Conservation (phyloP, 2,888 invertebrate genomes). For the Ferdinandea cuprea region DNA sequence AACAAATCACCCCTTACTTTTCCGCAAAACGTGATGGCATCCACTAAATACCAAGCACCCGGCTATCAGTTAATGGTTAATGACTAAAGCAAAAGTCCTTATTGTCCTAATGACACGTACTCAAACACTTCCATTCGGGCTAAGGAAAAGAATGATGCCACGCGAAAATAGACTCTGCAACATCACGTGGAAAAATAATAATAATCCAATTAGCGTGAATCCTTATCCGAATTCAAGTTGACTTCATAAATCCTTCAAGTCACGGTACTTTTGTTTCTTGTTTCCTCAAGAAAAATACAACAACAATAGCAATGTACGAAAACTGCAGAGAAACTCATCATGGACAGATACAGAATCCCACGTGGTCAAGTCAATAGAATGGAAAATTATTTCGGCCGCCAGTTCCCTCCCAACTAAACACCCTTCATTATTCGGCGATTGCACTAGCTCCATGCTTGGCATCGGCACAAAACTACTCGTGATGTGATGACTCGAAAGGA, state of each 20-base stretch:
- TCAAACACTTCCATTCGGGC: neutral
- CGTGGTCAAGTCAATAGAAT: slow-evolving; percentile 33
- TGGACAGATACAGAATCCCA: slow-evolving; percentile 18
- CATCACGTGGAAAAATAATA: slow-evolving; percentile 8
- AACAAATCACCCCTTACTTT: too few species aligned
- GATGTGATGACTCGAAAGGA: slow-evolving; percentile 11
- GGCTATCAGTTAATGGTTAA: too few species aligned
- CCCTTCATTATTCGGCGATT: slow-evolving; percentile 54
- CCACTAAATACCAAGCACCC: too few species aligned
- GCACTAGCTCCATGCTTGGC: too few species aligned
- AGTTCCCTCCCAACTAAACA: slow-evolving; percentile 21
- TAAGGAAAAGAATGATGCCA: slow-evolving; percentile 12
- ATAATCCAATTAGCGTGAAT: slow-evolving; percentile 50
- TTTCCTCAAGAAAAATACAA: too few species aligned
- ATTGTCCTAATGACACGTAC: neutral
- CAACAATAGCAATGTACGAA: neutral
- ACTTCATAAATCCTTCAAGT: slow-evolving; percentile 61
- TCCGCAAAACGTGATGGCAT: too few species aligned
- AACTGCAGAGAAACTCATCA: slow-evolving; percentile 11
- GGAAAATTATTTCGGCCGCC: slow-evolving; percentile 6
- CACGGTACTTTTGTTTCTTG: too few species aligned
- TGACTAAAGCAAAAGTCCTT: neutral
- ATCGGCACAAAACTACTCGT: too few species aligned
- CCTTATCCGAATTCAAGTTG: slow-evolving; percentile 37
- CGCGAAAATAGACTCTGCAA: neutral